Base-by-base conservation (phyloP, 2,797 vertebrate species). In the Falco concolor region DNA sequence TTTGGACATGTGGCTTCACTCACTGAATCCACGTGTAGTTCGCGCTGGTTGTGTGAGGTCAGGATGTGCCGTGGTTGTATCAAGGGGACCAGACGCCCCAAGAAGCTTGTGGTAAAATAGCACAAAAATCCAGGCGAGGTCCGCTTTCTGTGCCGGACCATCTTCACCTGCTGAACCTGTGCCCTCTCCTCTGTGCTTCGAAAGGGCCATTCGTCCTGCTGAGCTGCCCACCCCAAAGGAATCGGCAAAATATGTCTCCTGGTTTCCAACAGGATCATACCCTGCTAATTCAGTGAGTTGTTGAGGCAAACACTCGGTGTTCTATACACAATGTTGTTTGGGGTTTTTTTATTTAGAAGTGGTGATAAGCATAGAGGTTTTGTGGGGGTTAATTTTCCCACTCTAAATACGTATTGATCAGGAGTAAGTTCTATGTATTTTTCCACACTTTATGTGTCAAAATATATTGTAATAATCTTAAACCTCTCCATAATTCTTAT, bases 71-170 rank as follows among this genome's bases (percentile, higher is more conserved):
- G 0, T 6, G 69, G 36, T 34, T 73, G 42, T 27, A 0, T 12
- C 3, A 67, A 69, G 53, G 54, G 47, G 24, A 52, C 50, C 70
- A 15, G 70, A 22, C 78, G 30, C 49, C 64, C 53, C 28, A n/a
- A n/a, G 67, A 13, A 70, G 11, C 34, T 42, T 53, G 49, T 21
- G 18, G 53, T 30, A 27, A 78, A 78, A 45, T 0, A 23, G 54
- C 74, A 56, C 40, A 21, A 6, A 81, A 74, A 22, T 23, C 34
- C 40, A 64, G 32, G 56, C 4, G 14, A 74, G 49, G 40, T 74
- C 9, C 0, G 0, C 67, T 89, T 47, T 69, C 65, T 6, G 0
- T 53, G 18, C 74, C 60, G 0, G 0, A 9, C 32, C 16, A 56
- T 84, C 50, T 61, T 17, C n/a, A 30, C 67, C 84, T 45, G 40